Conservation (phyloP, 1,140 invertebrate genomes). For the Pomacea maculata region DNA sequence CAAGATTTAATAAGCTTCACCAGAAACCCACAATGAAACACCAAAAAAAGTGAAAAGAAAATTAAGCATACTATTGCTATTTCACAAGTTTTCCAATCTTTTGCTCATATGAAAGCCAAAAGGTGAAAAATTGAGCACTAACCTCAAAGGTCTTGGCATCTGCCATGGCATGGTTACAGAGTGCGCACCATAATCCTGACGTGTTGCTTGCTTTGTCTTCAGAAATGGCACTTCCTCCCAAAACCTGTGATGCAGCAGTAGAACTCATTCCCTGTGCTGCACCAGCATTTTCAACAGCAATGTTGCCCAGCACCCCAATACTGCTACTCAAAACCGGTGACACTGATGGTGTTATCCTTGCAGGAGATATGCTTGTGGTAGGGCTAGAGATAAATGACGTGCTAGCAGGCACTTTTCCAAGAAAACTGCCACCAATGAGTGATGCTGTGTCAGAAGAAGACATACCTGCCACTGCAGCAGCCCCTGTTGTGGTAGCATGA, state of each 20-base stretch:
- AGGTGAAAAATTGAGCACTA: not conserved
- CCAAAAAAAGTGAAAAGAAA: too few species aligned
- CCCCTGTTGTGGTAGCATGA: constrained; percentile 47
- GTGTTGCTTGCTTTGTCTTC: too few species aligned
- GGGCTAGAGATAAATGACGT: not conserved
- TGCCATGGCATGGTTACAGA: constrained; percentile 14
- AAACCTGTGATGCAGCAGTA: too few species aligned
- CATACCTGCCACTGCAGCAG: constrained; percentile 44
- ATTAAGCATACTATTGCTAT: too few species aligned
- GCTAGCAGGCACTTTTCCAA: not conserved
- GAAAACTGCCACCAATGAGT: not conserved
- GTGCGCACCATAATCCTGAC: constrained; percentile 9
- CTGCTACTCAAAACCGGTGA: not conserved
- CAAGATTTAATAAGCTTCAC: not conserved
- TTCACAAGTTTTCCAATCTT: too few species aligned
- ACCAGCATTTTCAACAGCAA: too few species aligned
- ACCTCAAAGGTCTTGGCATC: constrained; percentile 14
- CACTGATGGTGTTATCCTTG: not conserved
- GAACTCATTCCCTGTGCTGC: too few species aligned
- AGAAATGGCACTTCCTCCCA: too few species aligned
- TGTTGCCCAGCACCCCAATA: too few species aligned
- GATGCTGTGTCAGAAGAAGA: not conserved
- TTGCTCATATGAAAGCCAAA: too few species aligned
- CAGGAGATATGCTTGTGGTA: not conserved
- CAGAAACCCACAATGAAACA: not conserved